These are phyloP conservation scores for Oscheius onirici DNA, from an alignment of 2,888 invertebrate species.

Conservation along the genomic window DNA sequence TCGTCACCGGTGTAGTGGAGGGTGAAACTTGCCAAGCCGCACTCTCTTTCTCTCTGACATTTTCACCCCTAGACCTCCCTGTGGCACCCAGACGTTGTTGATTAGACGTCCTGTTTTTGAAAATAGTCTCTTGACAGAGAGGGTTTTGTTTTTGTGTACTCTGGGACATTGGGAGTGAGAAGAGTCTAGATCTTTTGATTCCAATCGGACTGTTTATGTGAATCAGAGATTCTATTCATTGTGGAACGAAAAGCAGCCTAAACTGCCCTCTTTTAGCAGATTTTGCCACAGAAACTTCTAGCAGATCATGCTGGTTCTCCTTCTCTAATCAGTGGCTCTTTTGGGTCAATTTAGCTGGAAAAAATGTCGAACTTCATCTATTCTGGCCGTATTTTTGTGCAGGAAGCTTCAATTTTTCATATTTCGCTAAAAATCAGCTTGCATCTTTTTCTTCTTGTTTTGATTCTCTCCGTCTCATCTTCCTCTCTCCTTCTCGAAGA, in stretches of 20 bases:
- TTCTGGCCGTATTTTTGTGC: too few relatives aligned
- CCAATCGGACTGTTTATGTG: neutral
- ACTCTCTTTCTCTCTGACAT: too few relatives aligned
- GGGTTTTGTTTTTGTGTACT: too few relatives aligned
- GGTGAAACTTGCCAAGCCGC: conserved; percentile 29
- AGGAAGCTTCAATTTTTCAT: too few relatives aligned
- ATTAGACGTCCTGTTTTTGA: neutral
- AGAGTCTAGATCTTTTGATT: neutral
- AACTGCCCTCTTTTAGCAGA: too few relatives aligned
- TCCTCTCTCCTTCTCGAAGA: neutral
- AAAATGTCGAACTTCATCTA: too few relatives aligned
- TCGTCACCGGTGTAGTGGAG: neutral
- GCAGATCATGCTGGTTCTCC: too few relatives aligned
- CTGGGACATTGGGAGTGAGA: neutral
- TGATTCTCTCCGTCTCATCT: neutral
- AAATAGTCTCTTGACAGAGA: neutral
- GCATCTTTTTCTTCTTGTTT: neutral
- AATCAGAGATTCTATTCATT: neutral
- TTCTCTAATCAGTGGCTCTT: too few relatives aligned
- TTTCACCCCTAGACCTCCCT: neutral
- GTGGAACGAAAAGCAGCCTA: too few relatives aligned
- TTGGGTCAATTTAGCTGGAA: too few relatives aligned
- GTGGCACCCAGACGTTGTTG: neutral
- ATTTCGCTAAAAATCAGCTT: too few relatives aligned
- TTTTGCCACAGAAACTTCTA: too few relatives aligned